Conservation (phyloP, 2,113 vertebrate species). For the Phyllostomus hastatus region DNA sequence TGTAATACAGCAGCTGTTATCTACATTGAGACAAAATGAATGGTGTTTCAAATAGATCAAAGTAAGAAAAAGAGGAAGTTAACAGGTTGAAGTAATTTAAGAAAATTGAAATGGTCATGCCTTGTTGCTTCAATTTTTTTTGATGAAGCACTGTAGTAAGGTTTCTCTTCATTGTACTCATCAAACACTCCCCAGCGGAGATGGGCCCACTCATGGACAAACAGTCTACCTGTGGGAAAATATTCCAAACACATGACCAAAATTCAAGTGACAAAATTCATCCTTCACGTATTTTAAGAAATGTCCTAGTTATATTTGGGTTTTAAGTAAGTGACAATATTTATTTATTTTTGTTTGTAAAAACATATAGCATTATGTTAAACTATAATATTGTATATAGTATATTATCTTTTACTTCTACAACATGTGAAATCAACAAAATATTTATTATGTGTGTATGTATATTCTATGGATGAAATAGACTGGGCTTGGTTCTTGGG, state of each 20-base stretch:
- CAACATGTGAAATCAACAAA: not conserved
- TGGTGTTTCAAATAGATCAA: not conserved
- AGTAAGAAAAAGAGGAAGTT: not conserved
- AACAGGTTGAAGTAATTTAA: not conserved
- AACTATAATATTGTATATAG: not conserved
- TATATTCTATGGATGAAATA: not conserved
- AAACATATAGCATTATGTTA: not conserved
- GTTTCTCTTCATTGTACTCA: slow-evolving; percentile 75
- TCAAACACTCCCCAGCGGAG: slow-evolving; percentile 84
- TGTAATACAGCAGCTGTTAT: not conserved
- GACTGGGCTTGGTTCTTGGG: not conserved
- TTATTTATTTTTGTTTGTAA: slow-evolving; percentile 18
- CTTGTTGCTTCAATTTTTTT: slow-evolving; percentile 77
- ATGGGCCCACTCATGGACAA: slow-evolving; percentile 86
- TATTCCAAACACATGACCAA: slow-evolving; percentile 8
- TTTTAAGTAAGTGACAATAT: not conserved
- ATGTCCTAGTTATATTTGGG: not conserved
- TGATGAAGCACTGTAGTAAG: slow-evolving; percentile 69
- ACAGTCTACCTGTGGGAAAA: slow-evolving; percentile 71
- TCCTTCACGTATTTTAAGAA: not conserved
- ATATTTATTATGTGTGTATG: not conserved
- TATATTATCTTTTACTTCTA: not conserved
- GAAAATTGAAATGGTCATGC: slow-evolving; percentile 50
- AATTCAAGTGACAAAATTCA: not conserved
- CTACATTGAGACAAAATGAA: not conserved